Base-by-base conservation (phyloP, 1,140 invertebrate species). In the Ceratosolen fusciceps region DNA sequence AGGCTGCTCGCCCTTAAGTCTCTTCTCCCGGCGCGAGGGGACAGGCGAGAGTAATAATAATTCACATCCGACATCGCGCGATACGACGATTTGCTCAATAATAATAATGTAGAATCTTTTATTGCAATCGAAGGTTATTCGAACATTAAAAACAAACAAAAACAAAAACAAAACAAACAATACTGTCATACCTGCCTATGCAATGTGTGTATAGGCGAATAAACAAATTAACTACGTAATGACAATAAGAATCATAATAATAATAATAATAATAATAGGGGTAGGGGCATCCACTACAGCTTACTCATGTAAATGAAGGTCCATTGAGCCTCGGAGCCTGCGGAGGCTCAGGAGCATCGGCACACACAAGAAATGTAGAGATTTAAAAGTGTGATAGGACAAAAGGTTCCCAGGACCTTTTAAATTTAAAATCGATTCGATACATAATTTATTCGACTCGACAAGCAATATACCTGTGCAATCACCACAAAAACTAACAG, bases 331-430 rank as follows among this genome's bases (percentile, higher is more conserved):
- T n/a, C n/a, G n/a, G n/a, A n/a, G n/a, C n/a, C n/a, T n/a, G n/a
- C 21, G 37, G 26, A 65, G 37, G 52, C 43, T n/a, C n/a, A 49
- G 37, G 39, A 37, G 77, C 43, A 29, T 29, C 24, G 37, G 2
- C 14, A 47, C n/a, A 47, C n/a, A 47, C 24, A 26, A 74, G 73
- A 68, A 74, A 74, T 52, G 37, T 49, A 7, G 60, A 74, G 72
- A 79, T 79, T 79, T n/a, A 56, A 74, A 74, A 47, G 71, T 29
- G 49, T 39, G 77, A 79, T 79, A 79, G 77, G 72, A 74, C 71
- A 70, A 54, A 74, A 74, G 71, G 72, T 79, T 79, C 77, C 71
- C 77, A 79, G 71, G 77, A 70, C 62, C 58, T 68, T 54, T 60
- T 31, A 58, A 47, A 68, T 4, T 39, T 56, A 21, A 72, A 65